Conservation (phyloP, 2,888 invertebrate genomes). For the Campopleginae sp. region DNA sequence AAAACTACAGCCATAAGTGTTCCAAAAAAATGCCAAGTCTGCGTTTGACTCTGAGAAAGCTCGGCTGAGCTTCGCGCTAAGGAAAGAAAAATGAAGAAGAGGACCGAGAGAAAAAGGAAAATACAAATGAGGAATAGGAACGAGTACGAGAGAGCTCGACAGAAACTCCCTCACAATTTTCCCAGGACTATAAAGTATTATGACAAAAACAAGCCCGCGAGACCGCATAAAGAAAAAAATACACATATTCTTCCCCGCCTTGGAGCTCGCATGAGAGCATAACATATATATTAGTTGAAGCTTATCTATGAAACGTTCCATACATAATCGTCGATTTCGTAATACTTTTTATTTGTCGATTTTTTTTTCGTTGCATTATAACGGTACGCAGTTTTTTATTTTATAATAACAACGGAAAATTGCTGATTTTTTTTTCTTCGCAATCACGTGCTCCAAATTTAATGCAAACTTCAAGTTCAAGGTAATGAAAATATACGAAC, state of each 20-base stretch:
- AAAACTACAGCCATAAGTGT: conserved; percentile 62
- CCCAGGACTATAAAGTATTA: conserved; percentile 77
- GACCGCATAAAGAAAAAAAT: conserved; percentile 33
- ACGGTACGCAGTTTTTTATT: not conserved
- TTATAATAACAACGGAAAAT: not conserved
- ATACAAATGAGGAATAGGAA: conserved; percentile 27
- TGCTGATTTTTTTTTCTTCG: not conserved
- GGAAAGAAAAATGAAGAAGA: conserved; percentile 12
- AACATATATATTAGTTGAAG: conserved; percentile 56
- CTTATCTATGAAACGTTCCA: not conserved
- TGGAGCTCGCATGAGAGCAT: conserved; percentile 57
- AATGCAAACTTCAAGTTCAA: not conserved
- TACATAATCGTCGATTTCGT: not conserved
- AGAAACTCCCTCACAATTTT: conserved; percentile 70
- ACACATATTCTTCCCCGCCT: conserved; percentile 33
- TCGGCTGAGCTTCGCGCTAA: conserved; percentile 8
- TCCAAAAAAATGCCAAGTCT: conserved; percentile 67
- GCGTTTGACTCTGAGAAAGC: conserved; percentile 49
- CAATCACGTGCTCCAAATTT: not conserved
- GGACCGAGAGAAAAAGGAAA: conserved; percentile 9
- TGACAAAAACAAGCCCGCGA: conserved; percentile 77
- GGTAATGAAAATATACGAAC: not conserved
- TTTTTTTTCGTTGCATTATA: not conserved
- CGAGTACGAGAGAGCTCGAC: conserved; percentile 13
- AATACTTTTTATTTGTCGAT: not conserved